Conservation (phyloP, 92 coral and sea anemone species). For the Zoanthus gigantus region DNA sequence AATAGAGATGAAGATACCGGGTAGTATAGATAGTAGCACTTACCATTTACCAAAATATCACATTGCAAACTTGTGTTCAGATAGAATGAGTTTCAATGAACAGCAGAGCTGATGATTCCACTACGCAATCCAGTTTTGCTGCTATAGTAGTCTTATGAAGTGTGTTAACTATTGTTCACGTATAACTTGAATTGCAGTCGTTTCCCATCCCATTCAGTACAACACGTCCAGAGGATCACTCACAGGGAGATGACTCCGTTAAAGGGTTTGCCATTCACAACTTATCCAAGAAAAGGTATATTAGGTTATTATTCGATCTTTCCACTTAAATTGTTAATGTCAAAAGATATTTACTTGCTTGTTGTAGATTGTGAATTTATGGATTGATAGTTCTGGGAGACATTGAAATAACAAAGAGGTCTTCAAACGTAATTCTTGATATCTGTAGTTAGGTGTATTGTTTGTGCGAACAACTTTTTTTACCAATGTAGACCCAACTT, state of each 20-base stretch:
- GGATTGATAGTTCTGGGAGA: too few species aligned
- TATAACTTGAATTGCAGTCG: neutral
- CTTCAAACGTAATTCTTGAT: too few species aligned
- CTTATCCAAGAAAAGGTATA: conserved; percentile 52
- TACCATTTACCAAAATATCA: too few species aligned
- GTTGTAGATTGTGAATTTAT: too few species aligned
- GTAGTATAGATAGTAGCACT: too few species aligned
- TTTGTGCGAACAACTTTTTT: too few species aligned
- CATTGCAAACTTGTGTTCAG: neutral
- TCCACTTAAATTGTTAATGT: neutral
- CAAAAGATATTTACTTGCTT: neutral
- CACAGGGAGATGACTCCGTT: conserved; percentile 87
- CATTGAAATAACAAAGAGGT: too few species aligned
- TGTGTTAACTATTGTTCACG: too few species aligned
- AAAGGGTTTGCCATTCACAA: conserved; percentile 59
- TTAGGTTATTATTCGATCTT: neutral
- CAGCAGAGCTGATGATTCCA: neutral
- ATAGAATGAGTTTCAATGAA: neutral
- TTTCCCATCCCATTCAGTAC: neutral
- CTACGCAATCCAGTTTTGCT: neutral
- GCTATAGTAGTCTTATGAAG: too few species aligned
- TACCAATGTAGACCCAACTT: too few species aligned
- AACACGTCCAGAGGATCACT: conserved; percentile 59
- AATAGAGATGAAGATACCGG: too few species aligned
- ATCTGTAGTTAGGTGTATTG: too few species aligned